Evolutionary conservation across 2,888 invertebrate species (phyloP).

Genomic region (Cinara cedri): DNA sequence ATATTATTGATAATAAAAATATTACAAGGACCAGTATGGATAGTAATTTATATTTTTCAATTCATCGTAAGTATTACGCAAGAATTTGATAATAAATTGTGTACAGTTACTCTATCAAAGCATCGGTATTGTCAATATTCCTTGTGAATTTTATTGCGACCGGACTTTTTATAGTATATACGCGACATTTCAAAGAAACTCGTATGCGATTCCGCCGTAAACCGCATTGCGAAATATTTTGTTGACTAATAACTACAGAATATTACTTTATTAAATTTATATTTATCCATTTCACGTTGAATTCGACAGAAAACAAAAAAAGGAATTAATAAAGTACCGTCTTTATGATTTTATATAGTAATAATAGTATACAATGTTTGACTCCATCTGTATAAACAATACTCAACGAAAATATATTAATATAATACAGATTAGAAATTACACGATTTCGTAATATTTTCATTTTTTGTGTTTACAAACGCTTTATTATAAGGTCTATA

Average conservation of each 20-base stretch:
- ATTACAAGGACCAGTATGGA: neutral
- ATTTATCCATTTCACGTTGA: neutral
- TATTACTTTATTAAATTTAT: conserved; percentile 10
- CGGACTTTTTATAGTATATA: neutral
- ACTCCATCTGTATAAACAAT: too few relatives aligned
- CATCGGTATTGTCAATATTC: neutral
- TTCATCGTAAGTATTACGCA: conserved; percentile 4
- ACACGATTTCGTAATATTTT: too few relatives aligned
- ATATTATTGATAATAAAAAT: conserved; percentile 24
- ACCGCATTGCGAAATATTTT: neutral
- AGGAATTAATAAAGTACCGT: too few relatives aligned
- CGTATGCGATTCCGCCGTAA: neutral
- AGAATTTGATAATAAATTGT: neutral
- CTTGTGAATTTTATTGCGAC: neutral
- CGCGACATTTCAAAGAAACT: neutral
- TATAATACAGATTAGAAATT: too few relatives aligned
- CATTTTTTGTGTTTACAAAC: too few relatives aligned
- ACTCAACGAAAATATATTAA: too few relatives aligned
- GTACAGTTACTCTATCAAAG: conserved; percentile 4
- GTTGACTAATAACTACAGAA: neutral
- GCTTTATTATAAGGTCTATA: too few relatives aligned
- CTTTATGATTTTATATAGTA: too few relatives aligned
- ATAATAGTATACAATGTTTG: too few relatives aligned
- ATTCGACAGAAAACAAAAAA: too few relatives aligned
- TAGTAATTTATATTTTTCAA: conserved; percentile 13